Evolutionary conservation across 2,797 vertebrate species (phyloP).

Genomic region (Alectoris magna): DNA sequence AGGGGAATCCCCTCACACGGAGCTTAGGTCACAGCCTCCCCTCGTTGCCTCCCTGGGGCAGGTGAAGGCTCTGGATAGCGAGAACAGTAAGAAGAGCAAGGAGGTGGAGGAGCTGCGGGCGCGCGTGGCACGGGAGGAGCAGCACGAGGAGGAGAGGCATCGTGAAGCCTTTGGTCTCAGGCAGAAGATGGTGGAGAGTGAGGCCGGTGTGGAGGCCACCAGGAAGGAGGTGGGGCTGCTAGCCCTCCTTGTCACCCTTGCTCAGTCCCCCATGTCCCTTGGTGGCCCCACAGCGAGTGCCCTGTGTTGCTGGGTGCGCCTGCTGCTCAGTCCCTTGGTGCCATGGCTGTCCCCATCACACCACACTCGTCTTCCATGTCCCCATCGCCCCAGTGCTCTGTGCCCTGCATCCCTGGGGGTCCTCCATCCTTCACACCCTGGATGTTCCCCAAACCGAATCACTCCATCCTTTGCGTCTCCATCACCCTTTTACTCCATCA

Average conservation of each 20-base stretch:
- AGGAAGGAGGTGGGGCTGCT: slow-evolving; percentile 86
- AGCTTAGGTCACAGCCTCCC: too few species aligned
- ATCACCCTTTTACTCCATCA: background rate
- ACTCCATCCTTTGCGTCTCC: too few species aligned
- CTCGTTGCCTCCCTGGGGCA: slow-evolving; percentile 30
- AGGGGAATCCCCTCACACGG: background rate
- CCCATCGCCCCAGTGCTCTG: fast-evolving
- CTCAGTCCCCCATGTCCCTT: fast-evolving
- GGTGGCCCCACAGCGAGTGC: fast-evolving
- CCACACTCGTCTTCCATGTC: background rate
- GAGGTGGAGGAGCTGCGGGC: slow-evolving; percentile 89
- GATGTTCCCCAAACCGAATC: fast-evolving
- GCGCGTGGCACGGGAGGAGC: slow-evolving; percentile 86
- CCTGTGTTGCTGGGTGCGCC: background rate
- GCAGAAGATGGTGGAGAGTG: slow-evolving; percentile 87
- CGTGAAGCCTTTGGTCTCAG: slow-evolving; percentile 84
- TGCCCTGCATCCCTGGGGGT: fast-evolving
- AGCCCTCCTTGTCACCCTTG: background rate
- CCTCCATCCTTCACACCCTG: background rate
- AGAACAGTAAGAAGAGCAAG: slow-evolving; percentile 85
- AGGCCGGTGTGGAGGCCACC: slow-evolving; percentile 80
- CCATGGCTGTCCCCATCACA: background rate
- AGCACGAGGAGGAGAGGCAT: slow-evolving; percentile 87
- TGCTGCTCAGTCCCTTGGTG: background rate
- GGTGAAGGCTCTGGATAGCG: slow-evolving; percentile 90